Base-by-base conservation (phyloP, 2,888 invertebrate genomes). In the Leuctra nigra region DNA sequence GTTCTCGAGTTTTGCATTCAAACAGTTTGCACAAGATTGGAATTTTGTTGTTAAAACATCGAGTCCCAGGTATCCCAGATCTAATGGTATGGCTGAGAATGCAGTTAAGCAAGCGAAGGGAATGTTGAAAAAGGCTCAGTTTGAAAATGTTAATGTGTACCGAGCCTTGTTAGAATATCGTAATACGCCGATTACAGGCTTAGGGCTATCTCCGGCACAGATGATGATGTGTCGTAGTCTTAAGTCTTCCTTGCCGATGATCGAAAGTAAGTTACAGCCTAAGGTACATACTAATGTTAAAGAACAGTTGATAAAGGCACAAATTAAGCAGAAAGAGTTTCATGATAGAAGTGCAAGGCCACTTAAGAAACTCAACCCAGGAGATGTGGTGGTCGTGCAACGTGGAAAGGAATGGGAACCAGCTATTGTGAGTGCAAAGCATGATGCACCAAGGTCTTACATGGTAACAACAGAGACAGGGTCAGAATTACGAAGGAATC, bases 171-270 rank as follows among this genome's bases (percentile, higher is more conserved):
- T 50, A 22, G 22, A 33, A n/a, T 50, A 50, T 18, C 16, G 50
- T 9, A 50, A 33, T 20, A 35, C 50, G 6, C 33, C 4, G 6
- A 23, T 44, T 6, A 35, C 18, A 20, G 50, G 50, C 3, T 3
- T 50, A 33, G 50, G 35, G 2, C 16, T 50, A 20, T 35, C 50
- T 1, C 50, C 50, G 6, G 35, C 35, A 4, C 50, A 50, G n/a
- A 13, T 50, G 18, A 18, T 50, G 11, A 33, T 35, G 18, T 20
- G 33, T 20, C 35, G 33, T 4, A 3, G 35, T 20, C 3, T 50
- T 2, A 50, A 50, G 35, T 20, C 50, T 4, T 22, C 33, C 33
- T 16, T 50, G 35, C 50, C 50, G 6, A 14, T 50, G 33, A 29
- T 16, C 7, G 29, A 48, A 4, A 18, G n/a, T 9, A 11, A 14